These are phyloP conservation scores for Aquatica leii DNA, from an alignment of 2,888 invertebrate genomes.

Conservation along the genomic window DNA sequence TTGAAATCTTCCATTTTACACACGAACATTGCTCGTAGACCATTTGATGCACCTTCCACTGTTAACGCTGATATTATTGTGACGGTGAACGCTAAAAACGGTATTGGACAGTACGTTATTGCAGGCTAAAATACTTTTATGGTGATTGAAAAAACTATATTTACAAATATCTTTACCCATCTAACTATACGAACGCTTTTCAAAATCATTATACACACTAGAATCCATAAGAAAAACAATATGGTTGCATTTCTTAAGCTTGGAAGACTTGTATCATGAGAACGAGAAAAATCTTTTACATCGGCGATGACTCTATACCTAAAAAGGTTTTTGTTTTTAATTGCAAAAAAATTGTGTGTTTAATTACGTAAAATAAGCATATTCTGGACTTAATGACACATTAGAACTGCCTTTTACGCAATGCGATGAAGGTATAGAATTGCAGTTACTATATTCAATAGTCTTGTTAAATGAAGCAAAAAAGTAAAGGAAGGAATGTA, in stretches of 20 bases:
- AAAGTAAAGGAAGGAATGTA: constrained; percentile 31
- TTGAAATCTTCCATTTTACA: constrained; percentile 7
- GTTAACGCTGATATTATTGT: constrained; percentile 15
- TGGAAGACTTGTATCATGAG: neutral
- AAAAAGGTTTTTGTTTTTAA: constrained; percentile 7
- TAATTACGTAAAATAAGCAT: constrained; percentile 31
- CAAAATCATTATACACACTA: constrained; percentile 29
- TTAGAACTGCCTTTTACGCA: constrained; percentile 20
- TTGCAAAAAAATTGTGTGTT: neutral
- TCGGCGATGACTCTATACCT: constrained; percentile 22
- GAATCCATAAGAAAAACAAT: constrained; percentile 35
- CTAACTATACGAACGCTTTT: constrained; percentile 25
- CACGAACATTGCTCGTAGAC: constrained; percentile 22
- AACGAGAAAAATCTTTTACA: neutral
- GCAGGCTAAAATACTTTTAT: constrained; percentile 18
- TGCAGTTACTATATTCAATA: constrained; percentile 30
- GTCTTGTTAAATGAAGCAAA: constrained; percentile 28
- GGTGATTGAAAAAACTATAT: neutral
- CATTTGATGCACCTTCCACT: constrained; percentile 22
- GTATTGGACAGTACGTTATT: constrained; percentile 20
- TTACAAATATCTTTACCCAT: constrained; percentile 22
- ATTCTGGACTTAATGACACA: constrained; percentile 28
- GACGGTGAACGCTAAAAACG: constrained; percentile 15
- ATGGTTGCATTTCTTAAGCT: constrained; percentile 35
- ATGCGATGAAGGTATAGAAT: neutral